Percentiles rank a stretch among this genome's conserved stretches.
Conservation (phyloP, 2,113 vertebrate species). For the Strix aluco region DNA sequence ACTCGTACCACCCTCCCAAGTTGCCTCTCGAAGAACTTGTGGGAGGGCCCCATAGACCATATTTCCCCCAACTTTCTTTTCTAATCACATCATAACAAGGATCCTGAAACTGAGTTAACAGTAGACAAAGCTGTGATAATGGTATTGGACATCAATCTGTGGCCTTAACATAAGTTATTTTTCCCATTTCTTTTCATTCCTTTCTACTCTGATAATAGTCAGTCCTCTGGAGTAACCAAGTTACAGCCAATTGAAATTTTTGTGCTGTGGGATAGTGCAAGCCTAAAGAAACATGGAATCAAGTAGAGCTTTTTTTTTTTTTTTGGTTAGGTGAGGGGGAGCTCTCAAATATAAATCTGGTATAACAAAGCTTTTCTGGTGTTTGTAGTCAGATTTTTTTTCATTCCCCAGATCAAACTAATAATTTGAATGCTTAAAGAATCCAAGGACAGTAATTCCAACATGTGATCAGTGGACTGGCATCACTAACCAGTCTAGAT, state of each 20-base stretch:
- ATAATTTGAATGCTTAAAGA: conserved; percentile 26
- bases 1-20: accelerated
- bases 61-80: neutral
- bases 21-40: neutral
- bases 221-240: conserved; percentile 56
- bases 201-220: conserved; percentile 47
- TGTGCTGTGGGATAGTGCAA: conserved; percentile 21
- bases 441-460: neutral
- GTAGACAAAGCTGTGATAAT: conserved; percentile 22
- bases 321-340: too few species aligned
- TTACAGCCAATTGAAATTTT: conserved; percentile 49
- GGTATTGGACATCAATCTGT: conserved; percentile 13
- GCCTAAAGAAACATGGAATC: conserved; percentile 39
- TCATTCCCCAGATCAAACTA: neutral
- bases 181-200: neutral
- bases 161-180: conserved; percentile 6
- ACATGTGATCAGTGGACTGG: neutral
- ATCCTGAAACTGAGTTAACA: neutral
- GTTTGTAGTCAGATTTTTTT: neutral
- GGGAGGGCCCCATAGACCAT: neutral
- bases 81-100: neutral
- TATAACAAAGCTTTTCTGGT: conserved; percentile 32
- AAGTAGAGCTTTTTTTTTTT: neutral
- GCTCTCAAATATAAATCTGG: neutral
- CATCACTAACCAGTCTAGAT: neutral